phyloP scores from a whole-genome alignment of 2,113 vertebrate species.

The Muntiacus muntjak region DNA sequence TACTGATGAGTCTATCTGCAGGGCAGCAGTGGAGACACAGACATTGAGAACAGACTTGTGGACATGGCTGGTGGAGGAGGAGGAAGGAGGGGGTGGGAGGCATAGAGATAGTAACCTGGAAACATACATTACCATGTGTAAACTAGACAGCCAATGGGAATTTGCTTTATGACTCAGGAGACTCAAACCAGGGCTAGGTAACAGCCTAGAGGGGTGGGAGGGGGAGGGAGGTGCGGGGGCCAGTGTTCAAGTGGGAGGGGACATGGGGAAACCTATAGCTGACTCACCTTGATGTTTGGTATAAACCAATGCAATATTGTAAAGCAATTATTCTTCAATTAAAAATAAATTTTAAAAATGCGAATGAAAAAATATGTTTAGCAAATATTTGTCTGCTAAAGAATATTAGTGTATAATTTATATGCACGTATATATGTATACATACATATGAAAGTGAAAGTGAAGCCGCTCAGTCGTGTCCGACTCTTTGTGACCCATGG shows the following conservation, averaged over 20 bases:
- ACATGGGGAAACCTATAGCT: background rate
- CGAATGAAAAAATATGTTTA: background rate
- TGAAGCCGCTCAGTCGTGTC: background rate
- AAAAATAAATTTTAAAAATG: background rate
- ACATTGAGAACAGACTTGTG: background rate
- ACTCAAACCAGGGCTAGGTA: too few species aligned
- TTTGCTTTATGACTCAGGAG: too few species aligned
- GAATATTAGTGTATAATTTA: background rate
- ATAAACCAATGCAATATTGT: background rate
- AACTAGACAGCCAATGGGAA: background rate
- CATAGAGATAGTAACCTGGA: background rate
- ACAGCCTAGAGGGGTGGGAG: too few species aligned
- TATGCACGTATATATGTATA: too few species aligned
- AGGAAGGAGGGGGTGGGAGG: too few species aligned
- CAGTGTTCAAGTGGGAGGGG: too few species aligned
- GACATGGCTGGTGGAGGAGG: background rate
- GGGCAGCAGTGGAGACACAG: background rate
- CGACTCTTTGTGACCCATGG: background rate
- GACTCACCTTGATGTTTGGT: background rate
- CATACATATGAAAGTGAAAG: background rate
- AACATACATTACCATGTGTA: too few species aligned
- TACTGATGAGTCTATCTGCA: background rate
- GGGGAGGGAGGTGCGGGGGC: too few species aligned
- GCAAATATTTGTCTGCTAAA: background rate
- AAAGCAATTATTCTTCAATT: background rate